Base-by-base conservation (phyloP, 1,140 invertebrate genomes). In the Anadara kagoshimensis region DNA sequence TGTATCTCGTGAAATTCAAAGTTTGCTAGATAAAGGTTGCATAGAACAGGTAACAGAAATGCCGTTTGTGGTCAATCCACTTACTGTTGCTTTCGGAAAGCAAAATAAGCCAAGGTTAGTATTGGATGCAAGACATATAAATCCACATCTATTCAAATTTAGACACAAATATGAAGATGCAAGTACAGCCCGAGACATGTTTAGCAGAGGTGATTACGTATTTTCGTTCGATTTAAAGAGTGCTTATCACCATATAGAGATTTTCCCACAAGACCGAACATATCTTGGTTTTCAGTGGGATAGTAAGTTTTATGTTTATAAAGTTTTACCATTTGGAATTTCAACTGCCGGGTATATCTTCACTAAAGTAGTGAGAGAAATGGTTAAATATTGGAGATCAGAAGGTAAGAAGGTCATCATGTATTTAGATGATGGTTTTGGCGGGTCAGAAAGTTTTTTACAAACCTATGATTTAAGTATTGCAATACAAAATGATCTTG, bases 221-320 rank as follows among this genome's bases (percentile, higher is more conserved):
- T 61, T 73, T 68, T 29, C 64, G 0, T 73, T 67, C n/a, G 71
- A 73, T 62, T 49, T 73, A n/a, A 66, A 66, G 54, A 51, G n/a
- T 11, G 71, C 64, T 20, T 68, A 73, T 26, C 61, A 66, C 22
- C 70, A 73, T 54, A 65, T 64, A 3, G 49, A 18, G 11, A 73
- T 73, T 58, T 65, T 47, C 47, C 41, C 11, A 26, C 22, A 5
- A 44, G 14, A 65, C 26, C 43, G 26, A 26, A 54, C 45, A 11
- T 72, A 47, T 64, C 64, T 64, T 45, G 51, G 70, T 45, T 73
- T 73, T 43, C 20, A n/a, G 7, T 65, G 70, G 70, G 20, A 54
- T 11, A 56, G 7, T 58, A 43, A 66, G 29, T 64, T 20, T 20
- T 45, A 44, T 26, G 45, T 24, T 12, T 71, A 24, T 36, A 73